These are phyloP conservation scores for Chionoecetes opilio DNA, from an alignment of 1,140 invertebrate genomes.

Conservation along the genomic window DNA sequence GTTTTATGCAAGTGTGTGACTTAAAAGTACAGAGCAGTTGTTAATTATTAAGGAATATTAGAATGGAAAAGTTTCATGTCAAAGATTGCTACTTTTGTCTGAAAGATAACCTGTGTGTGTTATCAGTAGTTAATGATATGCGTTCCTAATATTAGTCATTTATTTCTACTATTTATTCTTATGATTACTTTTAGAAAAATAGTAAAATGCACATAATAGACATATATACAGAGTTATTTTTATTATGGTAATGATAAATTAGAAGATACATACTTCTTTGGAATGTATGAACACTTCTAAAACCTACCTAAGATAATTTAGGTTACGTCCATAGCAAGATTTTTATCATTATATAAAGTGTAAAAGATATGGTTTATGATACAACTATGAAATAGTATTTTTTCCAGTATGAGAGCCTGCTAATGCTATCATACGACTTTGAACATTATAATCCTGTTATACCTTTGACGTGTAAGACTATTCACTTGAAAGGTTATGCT, in stretches of 20 bases:
- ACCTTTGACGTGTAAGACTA: neutral
- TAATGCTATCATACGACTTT: neutral
- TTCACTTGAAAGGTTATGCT: neutral
- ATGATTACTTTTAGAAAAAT: too few relatives aligned
- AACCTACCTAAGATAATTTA: neutral
- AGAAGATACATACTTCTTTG: neutral
- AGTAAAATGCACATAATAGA: too few relatives aligned
- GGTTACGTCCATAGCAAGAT: neutral
- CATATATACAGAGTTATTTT: neutral
- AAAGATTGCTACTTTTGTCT: too few relatives aligned
- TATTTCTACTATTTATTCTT: too few relatives aligned
- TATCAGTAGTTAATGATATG: too few relatives aligned
- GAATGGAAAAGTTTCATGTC: too few relatives aligned
- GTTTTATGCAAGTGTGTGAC: too few relatives aligned
- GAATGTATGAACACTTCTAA: neutral
- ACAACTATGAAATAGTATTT: neutral
- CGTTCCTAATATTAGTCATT: too few relatives aligned
- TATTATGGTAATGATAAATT: neutral
- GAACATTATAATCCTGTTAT: conserved; percentile 13
- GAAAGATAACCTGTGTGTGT: too few relatives aligned
- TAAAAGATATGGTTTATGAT: neutral
- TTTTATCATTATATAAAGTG: too few relatives aligned
- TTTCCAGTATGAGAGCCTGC: neutral
- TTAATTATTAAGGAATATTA: too few relatives aligned
- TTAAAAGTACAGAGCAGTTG: too few relatives aligned